Conservation (phyloP, 2,888 invertebrate genomes). For the Pyrochroa serraticornis region DNA sequence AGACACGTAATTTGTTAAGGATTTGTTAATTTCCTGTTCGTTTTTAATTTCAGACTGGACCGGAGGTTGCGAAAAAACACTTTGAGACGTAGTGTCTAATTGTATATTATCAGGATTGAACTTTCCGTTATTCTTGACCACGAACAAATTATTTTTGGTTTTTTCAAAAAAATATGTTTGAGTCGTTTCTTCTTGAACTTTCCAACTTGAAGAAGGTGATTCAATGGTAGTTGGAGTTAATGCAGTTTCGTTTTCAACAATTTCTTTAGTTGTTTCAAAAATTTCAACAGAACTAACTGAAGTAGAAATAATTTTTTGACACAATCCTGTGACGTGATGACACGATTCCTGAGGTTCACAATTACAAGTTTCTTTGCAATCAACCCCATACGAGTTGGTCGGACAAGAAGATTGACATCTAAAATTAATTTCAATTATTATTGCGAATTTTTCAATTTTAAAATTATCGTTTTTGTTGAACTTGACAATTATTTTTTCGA, state of each 20-base stretch:
- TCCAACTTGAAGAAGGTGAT: neutral
- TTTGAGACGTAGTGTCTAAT: neutral
- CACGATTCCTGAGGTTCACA: slow-evolving; percentile 25
- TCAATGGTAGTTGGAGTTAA: neutral
- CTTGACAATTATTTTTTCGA: neutral
- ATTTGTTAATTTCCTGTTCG: neutral
- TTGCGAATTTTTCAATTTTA: slow-evolving; percentile 1
- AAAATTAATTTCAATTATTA: neutral
- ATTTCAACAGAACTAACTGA: neutral
- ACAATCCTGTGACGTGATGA: slow-evolving; percentile 26
- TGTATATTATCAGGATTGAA: slow-evolving; percentile 1
- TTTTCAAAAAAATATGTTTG: neutral
- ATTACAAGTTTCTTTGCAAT: slow-evolving; percentile 25
- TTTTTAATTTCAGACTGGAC: slow-evolving; percentile 2
- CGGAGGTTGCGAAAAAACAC: neutral
- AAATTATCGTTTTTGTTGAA: neutral
- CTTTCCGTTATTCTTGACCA: slow-evolving; percentile 17
- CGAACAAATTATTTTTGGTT: neutral
- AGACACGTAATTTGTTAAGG: neutral
- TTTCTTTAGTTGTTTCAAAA: neutral
- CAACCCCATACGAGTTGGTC: slow-evolving; percentile 24
- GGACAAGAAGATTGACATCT: slow-evolving; percentile 28
- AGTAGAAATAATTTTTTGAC: slow-evolving; percentile 7
- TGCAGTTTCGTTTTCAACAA: neutral
- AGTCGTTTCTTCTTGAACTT: neutral